Percentiles rank a stretch among this genome's conserved stretches.
These are phyloP conservation scores for Chroicocephalus ridibundus DNA, from an alignment of 2,113 vertebrate genomes.

Conservation along the genomic window DNA sequence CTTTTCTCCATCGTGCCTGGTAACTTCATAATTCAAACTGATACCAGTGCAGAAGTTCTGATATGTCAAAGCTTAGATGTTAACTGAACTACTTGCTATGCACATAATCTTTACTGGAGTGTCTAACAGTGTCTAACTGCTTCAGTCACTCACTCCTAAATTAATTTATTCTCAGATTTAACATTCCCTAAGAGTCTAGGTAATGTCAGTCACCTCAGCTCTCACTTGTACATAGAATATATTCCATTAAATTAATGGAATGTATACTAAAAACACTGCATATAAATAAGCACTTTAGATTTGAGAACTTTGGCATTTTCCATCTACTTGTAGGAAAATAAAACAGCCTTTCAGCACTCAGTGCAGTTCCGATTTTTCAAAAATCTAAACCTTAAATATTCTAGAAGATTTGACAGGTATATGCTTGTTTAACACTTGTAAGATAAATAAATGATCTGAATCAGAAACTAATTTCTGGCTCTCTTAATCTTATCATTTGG, in stretches of 20 bases:
- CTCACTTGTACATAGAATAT: not conserved
- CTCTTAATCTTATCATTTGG: not conserved
- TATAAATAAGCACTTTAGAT: constrained; percentile 28
- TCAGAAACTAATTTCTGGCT: not conserved
- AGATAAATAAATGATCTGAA: not conserved
- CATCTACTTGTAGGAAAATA: not conserved
- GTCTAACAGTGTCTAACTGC: not conserved
- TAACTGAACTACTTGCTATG: constrained; percentile 10
- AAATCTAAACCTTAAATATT: not conserved
- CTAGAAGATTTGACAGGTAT: not conserved
- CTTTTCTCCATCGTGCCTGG: not conserved
- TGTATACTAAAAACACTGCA: not conserved
- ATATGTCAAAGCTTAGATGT: not conserved
- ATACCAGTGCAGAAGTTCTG: not conserved
- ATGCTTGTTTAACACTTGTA: not conserved
- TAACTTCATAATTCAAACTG: not conserved
- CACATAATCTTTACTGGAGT: not conserved
- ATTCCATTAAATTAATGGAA: not conserved
- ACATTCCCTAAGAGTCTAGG: not conserved
- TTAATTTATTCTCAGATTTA: constrained; percentile 8
- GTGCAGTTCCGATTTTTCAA: not conserved
- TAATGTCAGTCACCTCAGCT: constrained; percentile 8
- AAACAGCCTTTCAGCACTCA: not conserved
- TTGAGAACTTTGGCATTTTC: constrained; percentile 1
- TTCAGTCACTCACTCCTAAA: not conserved